Percentiles rank a stretch among this genome's conserved stretches.
Conservation (phyloP, 92 coral and sea anemone species). For the Anthopleura xanthogrammica region DNA sequence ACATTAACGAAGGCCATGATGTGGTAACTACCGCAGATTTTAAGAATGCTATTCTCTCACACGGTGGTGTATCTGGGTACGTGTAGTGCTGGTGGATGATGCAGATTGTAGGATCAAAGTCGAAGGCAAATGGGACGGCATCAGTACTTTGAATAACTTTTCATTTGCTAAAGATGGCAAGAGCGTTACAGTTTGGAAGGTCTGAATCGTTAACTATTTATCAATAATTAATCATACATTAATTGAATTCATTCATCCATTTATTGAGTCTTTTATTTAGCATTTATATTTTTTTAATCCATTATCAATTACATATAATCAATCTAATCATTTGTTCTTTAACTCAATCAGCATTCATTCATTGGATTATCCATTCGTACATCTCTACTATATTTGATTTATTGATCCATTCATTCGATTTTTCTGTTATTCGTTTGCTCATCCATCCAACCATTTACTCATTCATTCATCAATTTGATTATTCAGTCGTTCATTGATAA, state of each 20-base stretch:
- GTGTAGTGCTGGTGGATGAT: constrained; percentile 16
- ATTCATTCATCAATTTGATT: no score
- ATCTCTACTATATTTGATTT: no score
- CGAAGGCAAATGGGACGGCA: constrained; percentile 22
- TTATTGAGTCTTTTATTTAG: no score
- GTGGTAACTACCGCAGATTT: constrained; percentile 18
- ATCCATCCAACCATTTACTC: no score
- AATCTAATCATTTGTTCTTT: no score
- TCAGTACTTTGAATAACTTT: constrained; percentile 27
- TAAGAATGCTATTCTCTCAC: constrained; percentile 14
- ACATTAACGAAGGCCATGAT: constrained; percentile 35
- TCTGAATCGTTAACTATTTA: neutral
- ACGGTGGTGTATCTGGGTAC: constrained; percentile 24
- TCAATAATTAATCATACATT: neutral
- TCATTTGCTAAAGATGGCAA: neutral
- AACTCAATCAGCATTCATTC: no score
- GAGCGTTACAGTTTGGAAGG: constrained; percentile 27
- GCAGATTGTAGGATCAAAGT: neutral
- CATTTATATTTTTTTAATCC: no score
- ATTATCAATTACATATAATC: no score
- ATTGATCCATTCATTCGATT: no score
- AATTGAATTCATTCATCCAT: neutral
- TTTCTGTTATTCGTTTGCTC: no score
- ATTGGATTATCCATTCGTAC: no score
- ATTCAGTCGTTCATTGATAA: no score